These are phyloP conservation scores for Nomia melanderi DNA, from an alignment of 1,140 invertebrate species.

Conservation along the genomic window DNA sequence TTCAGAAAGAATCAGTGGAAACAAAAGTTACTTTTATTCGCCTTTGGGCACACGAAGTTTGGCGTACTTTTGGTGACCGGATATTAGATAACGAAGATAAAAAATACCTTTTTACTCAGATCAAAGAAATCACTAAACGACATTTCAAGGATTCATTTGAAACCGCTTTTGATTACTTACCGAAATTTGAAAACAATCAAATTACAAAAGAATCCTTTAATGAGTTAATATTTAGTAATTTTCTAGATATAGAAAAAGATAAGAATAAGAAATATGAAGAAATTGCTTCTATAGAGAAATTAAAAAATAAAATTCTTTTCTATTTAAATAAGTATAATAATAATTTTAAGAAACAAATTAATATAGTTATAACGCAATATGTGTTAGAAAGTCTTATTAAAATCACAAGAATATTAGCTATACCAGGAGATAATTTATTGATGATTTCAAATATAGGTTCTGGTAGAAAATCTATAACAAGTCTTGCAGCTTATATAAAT, in stretches of 20 bases:
- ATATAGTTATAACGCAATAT: constrained; percentile 85
- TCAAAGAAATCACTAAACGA: constrained; percentile 79
- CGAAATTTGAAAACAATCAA: constrained; percentile 74
- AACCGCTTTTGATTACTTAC: constrained; percentile 75
- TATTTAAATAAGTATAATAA: constrained; percentile 85
- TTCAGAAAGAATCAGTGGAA: constrained; percentile 85
- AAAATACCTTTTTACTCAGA: constrained; percentile 82
- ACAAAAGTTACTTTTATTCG: constrained; percentile 80
- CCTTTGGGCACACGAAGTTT: constrained; percentile 87
- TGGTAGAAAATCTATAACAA: constrained; percentile 83
- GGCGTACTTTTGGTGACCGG: constrained; percentile 87
- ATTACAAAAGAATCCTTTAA: constrained; percentile 83
- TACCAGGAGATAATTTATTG: constrained; percentile 81
- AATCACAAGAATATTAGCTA: constrained; percentile 84
- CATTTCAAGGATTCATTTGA: constrained; percentile 83
- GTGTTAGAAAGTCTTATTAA: constrained; percentile 85
- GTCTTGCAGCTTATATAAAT: constrained; percentile 83
- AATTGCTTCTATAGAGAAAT: constrained; percentile 81
- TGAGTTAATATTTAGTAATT: constrained; percentile 85
- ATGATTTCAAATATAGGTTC: constrained; percentile 84
- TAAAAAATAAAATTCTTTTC: constrained; percentile 81
- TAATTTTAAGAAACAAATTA: constrained; percentile 83
- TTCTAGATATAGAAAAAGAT: constrained; percentile 80
- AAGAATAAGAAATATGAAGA: constrained; percentile 85
- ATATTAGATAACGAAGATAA: constrained; percentile 83